Evolutionary conservation across 2,797 vertebrate genomes (phyloP), one percentile per base, ranked within the genome.

Genomic region (Characodon lateralis): DNA sequence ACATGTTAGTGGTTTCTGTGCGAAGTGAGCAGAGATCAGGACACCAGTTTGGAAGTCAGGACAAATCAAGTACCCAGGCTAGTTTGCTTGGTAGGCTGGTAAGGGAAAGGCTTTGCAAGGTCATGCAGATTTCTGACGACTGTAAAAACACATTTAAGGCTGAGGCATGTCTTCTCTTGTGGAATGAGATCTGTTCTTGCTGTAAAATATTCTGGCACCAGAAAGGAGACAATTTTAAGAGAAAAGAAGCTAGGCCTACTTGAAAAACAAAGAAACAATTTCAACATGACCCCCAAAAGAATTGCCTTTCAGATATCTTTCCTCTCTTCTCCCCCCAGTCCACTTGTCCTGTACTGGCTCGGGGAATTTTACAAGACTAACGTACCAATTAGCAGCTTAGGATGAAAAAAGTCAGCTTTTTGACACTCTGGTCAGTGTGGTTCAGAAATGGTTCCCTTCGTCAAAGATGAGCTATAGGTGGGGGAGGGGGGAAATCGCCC

Each of bases 311-410:
- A 48, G 66, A 81, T 83, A 76, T 51, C 46, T 26, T 72, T 76
- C 74, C 56, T 77, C 85, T 43, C 59, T 56, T 46, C 72, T 46
- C 72, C 51, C 66, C 43, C 73, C n/a, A 0, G 16, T 63, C 85
- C 82, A 73, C 76, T 74, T 73, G 75, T 78, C 74, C 68, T 81
- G 41, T 77, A 87, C 79, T 79, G 87, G 87, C 85, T 92, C 61
- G 55, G 78, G 84, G 85, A 89, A 81, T 16, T 78, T 80, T 56
- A 83, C 88, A 89, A 87, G 89, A 88, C 93, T 93, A 89, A 50
- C 74, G 87, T 89, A 91, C 88, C 92, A 86, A 91, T 91, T 90
- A 95, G 93, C 95, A 95, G 93, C 93, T 92, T 83, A 86, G 91
- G 90, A 87, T 91, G 81, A 83, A 53, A 43, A 82, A 84, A 80